Conservation (phyloP, 2,888 invertebrate species). For the Neuroscelio doddi region DNA sequence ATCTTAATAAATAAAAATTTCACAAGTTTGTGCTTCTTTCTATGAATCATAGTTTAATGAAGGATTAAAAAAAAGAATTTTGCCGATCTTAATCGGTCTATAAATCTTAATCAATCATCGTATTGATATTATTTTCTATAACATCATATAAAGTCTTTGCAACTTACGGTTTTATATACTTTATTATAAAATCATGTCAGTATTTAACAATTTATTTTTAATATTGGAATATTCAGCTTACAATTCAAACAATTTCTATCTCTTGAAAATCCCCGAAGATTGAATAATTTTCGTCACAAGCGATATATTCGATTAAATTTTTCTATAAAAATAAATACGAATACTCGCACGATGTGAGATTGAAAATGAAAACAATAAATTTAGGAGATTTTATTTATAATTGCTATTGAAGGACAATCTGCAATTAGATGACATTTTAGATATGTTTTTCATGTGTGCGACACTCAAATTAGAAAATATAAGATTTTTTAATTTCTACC, state of each 20-base stretch:
- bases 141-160: constrained; percentile 46
- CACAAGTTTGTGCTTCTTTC: too few species aligned
- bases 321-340: constrained; percentile 41
- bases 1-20: too few species aligned
- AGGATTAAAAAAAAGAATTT: too few species aligned
- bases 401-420: constrained; percentile 24
- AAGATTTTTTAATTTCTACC: too few species aligned
- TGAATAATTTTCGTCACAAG: constrained; percentile 26
- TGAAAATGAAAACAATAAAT: constrained; percentile 16
- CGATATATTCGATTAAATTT: constrained; percentile 30
- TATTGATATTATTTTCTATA: constrained; percentile 31
- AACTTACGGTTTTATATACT: constrained; percentile 39
- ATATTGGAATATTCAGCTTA: constrained; percentile 37
- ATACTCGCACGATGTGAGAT: constrained; percentile 23
- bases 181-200: constrained; percentile 47
- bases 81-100: constrained; percentile 11
- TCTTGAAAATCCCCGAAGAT: constrained; percentile 30
- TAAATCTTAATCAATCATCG: constrained; percentile 32
- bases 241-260: constrained; percentile 41
- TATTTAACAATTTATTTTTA: constrained; percentile 37
- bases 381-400: background rate
- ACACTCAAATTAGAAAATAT: too few species aligned
- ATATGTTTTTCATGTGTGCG: constrained; percentile 14
- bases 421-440: constrained; percentile 8
- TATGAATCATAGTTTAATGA: too few species aligned